Evolutionary conservation across 2,113 vertebrate species (phyloP).

Genomic region (Oryzias melastigma): DNA sequence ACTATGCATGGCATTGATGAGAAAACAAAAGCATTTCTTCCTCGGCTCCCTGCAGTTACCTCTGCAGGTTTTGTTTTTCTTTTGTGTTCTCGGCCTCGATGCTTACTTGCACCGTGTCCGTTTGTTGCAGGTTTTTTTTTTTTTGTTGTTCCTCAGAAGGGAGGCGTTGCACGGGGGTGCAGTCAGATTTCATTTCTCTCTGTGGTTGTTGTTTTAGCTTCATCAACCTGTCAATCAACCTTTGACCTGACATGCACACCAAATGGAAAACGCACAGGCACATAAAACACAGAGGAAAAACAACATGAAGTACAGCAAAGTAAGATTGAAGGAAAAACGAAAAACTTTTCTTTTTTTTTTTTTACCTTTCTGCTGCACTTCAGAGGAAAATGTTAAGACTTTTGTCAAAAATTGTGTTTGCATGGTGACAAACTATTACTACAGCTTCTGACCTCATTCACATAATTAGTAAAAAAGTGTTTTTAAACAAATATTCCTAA

Average conservation of each 20-base stretch:
- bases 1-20: constrained; percentile 65
- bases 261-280: constrained; percentile 2
- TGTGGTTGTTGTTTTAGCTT: constrained; percentile 17
- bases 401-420: no score
- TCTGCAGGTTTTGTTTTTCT: constrained; percentile 56
- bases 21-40: constrained; percentile 44
- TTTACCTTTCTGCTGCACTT: not conserved
- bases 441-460: no score
- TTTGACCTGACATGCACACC: constrained; percentile 1
- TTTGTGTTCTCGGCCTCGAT: constrained; percentile 45
- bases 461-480: no score
- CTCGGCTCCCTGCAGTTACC: constrained; percentile 32
- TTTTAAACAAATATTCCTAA: no score
- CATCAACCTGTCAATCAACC: constrained; percentile 36
- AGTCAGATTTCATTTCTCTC: constrained; percentile 17
- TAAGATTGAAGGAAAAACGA: not conserved
- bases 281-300: not conserved
- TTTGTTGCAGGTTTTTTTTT: constrained; percentile 32
- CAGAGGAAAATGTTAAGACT: not conserved
- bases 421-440: no score
- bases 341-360: not conserved
- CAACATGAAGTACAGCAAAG: not conserved
- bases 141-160: constrained; percentile 18
- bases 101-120: constrained; percentile 27
- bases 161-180: constrained; percentile 3